Conservation (phyloP, 2,797 vertebrate species). For the Malurus splendens region DNA sequence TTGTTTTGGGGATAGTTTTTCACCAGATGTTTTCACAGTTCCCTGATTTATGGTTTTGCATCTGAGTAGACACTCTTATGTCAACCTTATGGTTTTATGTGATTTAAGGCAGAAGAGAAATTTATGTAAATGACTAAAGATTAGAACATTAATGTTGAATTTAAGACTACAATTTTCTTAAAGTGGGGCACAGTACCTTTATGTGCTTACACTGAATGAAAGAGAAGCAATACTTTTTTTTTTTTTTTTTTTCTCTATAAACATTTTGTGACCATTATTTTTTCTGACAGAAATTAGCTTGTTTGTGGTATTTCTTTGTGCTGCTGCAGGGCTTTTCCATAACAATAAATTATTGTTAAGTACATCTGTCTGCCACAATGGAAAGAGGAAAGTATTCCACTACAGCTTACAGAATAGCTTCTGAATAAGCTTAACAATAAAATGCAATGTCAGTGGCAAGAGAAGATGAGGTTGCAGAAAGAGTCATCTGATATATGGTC, state of each 20-base stretch:
- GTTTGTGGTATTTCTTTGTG: conserved; percentile 21
- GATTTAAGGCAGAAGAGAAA: background rate
- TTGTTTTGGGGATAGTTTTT: background rate
- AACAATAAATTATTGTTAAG: conserved; percentile 52
- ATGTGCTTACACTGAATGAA: background rate
- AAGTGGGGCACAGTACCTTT: background rate
- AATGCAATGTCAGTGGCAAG: conserved; percentile 9
- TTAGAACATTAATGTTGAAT: background rate
- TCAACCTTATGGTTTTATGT: background rate
- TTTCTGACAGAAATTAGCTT: conserved; percentile 38
- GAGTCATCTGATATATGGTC: background rate
- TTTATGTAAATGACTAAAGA: background rate
- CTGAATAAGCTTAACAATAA: conserved; percentile 48
- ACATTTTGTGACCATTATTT: background rate
- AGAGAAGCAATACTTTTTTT: background rate
- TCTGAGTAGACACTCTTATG: background rate
- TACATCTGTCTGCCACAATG: background rate
- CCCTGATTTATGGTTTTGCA: background rate
- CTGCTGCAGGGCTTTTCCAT: conserved; percentile 35
- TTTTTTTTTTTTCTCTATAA: background rate
- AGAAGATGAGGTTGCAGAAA: conserved; percentile 30
- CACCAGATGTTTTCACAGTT: background rate
- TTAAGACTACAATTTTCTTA: background rate
- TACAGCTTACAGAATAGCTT: conserved; percentile 38
- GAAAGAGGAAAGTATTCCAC: conserved; percentile 24